These are phyloP conservation scores for Leptinotarsa rubiginosa DNA, from an alignment of 2,888 invertebrate genomes.

Conservation along the genomic window DNA sequence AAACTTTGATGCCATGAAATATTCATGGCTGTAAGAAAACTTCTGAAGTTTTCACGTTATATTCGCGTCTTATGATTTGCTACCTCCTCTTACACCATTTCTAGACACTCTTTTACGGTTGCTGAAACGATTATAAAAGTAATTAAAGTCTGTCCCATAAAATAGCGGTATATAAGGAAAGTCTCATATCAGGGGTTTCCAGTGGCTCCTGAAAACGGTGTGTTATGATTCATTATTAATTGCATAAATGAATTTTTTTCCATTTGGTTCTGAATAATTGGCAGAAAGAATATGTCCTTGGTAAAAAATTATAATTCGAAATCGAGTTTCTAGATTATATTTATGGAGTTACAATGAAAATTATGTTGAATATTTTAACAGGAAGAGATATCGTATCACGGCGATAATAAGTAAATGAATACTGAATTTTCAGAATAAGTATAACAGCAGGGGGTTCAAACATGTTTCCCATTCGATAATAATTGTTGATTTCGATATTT, in stretches of 20 bases:
- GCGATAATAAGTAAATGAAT: background rate
- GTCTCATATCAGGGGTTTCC: slow-evolving; percentile 26
- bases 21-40: slow-evolving; percentile 57
- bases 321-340: background rate
- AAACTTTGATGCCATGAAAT: slow-evolving; percentile 32
- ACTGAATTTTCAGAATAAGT: background rate
- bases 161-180: slow-evolving; percentile 45
- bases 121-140: slow-evolving; percentile 53
- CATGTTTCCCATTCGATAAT: no score
- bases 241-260: background rate
- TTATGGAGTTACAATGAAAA: background rate
- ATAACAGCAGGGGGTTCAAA: background rate
- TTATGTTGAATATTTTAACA: background rate
- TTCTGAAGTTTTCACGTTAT: slow-evolving; percentile 55
- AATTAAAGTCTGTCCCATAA: slow-evolving; percentile 51
- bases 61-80: slow-evolving; percentile 53
- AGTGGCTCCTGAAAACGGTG: slow-evolving; percentile 21
- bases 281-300: no score
- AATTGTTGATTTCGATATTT: no score
- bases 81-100: slow-evolving; percentile 36
- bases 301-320: background rate
- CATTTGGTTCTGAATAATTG: no score
- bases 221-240: background rate
- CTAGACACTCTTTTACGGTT: slow-evolving; percentile 46
- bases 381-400: background rate